A percentile compares a stretch with the other conserved stretches of the same genome.
Evolutionary conservation across 30 jellyfish, hydroid and myxozoan genomes (phyloP).

Genomic region (Aurelia aurita): DNA sequence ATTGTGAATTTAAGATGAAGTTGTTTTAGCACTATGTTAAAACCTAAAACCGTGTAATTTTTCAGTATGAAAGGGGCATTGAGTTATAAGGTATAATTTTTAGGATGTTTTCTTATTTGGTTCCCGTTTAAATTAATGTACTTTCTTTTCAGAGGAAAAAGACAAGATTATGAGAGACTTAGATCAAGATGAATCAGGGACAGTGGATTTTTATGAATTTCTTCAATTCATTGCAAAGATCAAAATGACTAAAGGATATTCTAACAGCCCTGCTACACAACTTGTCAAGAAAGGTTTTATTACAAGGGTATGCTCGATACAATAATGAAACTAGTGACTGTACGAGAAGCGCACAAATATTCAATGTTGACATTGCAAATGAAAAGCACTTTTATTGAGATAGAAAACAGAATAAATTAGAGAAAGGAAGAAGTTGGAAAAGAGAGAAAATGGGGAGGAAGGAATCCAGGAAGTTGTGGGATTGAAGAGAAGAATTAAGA

Average conservation of each 20-base stretch:
- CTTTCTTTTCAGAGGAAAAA: slow-evolving; percentile 17
- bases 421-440: no score
- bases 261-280: slow-evolving; percentile 29
- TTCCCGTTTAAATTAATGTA: not conserved
- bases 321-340: not conserved
- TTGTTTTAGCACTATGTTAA: no score
- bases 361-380: not conserved
- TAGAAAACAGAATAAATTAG: no score
- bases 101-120: not conserved
- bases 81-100: no score
- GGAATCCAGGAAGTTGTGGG: no score
- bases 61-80: no score
- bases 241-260: not conserved
- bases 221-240: slow-evolving; percentile 38
- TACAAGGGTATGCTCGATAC: slow-evolving; percentile 29
- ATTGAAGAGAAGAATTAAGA: no score
- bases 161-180: slow-evolving; percentile 45
- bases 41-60: no score
- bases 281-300: slow-evolving; percentile 46
- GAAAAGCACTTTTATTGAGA: no score
- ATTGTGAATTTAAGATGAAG: no score
- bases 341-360: not conserved
- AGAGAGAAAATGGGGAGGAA: no score
- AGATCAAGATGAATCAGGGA: slow-evolving; percentile 63
- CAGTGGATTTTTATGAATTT: slow-evolving; percentile 66